phyloP scores from a whole-genome alignment of 2,113 vertebrate genomes.

The Planiliza haematocheilus region DNA sequence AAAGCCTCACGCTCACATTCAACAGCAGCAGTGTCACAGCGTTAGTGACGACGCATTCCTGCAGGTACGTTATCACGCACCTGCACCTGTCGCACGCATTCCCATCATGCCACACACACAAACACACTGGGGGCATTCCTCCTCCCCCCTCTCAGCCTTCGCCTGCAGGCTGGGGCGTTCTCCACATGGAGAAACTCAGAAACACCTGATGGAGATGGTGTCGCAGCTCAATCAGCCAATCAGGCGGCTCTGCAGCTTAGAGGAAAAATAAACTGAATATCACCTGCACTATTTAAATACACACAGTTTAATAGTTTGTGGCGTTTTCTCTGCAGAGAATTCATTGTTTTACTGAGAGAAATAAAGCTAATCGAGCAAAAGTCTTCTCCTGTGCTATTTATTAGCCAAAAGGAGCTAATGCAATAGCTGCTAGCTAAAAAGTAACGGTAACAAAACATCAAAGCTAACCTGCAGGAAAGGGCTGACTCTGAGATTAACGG shows the following conservation, averaged over 20 bases:
- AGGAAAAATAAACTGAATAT: background rate
- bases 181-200: slow-evolving; percentile 17
- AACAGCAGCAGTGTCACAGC: background rate
- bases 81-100: slow-evolving; percentile 64
- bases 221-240: background rate
- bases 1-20: background rate
- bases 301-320: too few species aligned
- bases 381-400: too few species aligned
- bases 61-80: slow-evolving; percentile 31
- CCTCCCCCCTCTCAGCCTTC: background rate
- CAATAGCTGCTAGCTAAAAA: too few species aligned
- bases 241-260: background rate
- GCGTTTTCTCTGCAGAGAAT: too few species aligned
- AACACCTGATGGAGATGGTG: background rate
- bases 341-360: too few species aligned
- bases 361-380: too few species aligned
- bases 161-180: slow-evolving; percentile 37
- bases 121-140: slow-evolving; percentile 40
- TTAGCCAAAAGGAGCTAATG: too few species aligned
- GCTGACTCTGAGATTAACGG: too few species aligned
- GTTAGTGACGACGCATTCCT: slow-evolving; percentile 14
- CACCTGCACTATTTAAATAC: too few species aligned
- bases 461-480: too few species aligned
- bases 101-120: slow-evolving; percentile 60
- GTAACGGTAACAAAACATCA: too few species aligned